phyloP scores from a whole-genome alignment of 2,888 invertebrate species.

The Latrodectus elegans region DNA sequence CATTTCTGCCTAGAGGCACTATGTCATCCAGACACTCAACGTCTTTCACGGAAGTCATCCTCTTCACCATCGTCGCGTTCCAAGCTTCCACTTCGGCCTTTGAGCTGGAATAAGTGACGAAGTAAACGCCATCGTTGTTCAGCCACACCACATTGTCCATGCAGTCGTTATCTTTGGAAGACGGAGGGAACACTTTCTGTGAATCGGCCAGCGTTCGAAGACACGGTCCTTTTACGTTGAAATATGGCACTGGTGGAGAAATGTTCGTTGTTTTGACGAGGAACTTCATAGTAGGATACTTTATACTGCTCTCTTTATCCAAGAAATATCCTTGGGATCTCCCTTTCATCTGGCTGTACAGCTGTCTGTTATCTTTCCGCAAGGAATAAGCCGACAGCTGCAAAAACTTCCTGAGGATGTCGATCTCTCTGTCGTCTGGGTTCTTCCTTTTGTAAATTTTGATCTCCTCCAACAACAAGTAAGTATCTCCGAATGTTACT shows the following conservation, averaged over 20 bases:
- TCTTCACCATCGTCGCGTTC: conserved; percentile 20
- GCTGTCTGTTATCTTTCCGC: conserved; percentile 87
- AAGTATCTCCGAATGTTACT: conserved; percentile 78
- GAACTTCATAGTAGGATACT: conserved; percentile 63
- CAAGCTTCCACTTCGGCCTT: conserved; percentile 37
- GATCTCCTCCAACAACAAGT: conserved; percentile 69
- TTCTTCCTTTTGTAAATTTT: conserved; percentile 50
- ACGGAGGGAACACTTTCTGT: conserved; percentile 26
- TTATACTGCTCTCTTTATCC: conserved; percentile 69
- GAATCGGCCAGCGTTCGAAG: conserved; percentile 63
- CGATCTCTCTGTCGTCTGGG: conserved; percentile 76
- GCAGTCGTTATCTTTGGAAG: conserved; percentile 20
- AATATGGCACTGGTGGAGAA: conserved; percentile 78
- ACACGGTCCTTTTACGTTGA: conserved; percentile 78
- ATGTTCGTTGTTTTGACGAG: conserved; percentile 18
- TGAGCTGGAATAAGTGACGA: conserved; percentile 32
- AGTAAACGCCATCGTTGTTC: conserved; percentile 11
- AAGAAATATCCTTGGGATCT: conserved; percentile 75
- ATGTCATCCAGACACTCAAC: conserved; percentile 77
- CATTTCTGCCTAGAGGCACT: conserved; percentile 81
- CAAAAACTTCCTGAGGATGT: conserved; percentile 82
- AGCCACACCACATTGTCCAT: conserved; percentile 33
- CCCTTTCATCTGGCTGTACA: conserved; percentile 82
- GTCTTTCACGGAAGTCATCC: conserved; percentile 15
- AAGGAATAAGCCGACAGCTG: conserved; percentile 83